Percentiles rank a stretch among this genome's conserved stretches.
Evolutionary conservation across 2,797 vertebrate genomes (phyloP).

Genomic region (Coendou prehensilis): DNA sequence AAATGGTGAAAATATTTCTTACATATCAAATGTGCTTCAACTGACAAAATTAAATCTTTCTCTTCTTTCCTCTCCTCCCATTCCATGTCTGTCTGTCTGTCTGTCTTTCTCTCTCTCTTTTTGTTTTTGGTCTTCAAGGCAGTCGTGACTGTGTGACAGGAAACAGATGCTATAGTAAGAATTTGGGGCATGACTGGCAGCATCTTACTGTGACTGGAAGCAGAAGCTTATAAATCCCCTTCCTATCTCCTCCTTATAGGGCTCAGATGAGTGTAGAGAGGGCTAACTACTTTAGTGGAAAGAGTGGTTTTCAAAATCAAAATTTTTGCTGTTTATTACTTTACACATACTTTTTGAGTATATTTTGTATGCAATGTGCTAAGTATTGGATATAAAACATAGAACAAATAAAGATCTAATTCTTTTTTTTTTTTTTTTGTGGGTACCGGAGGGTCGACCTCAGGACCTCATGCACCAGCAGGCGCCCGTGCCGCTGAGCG

Average conservation of each 20-base stretch:
- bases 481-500: too few relatives aligned
- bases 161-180: conserved; percentile 19
- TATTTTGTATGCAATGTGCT: not conserved
- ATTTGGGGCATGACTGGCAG: not conserved
- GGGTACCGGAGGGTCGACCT: too few relatives aligned
- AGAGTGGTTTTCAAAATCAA: not conserved
- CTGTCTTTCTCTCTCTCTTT: not conserved
- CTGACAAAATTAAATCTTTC: conserved; percentile 13
- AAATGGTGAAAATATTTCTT: conserved; percentile 60
- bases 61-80: not conserved
- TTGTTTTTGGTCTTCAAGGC: not conserved
- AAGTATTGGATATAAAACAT: not conserved
- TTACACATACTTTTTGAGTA: not conserved
- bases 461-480: too few relatives aligned
- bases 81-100: not conserved
- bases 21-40: conserved; percentile 9
- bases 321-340: not conserved
- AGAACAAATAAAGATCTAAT: not conserved
- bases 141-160: not conserved
- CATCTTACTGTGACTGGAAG: not conserved
- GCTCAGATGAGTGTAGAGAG: not conserved
- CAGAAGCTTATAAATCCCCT: not conserved
- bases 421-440: too few relatives aligned
- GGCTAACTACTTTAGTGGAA: not conserved
- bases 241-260: not conserved